Evolutionary conservation across 2,797 vertebrate genomes (phyloP).

Genomic region (Pogoniulus pusillus): DNA sequence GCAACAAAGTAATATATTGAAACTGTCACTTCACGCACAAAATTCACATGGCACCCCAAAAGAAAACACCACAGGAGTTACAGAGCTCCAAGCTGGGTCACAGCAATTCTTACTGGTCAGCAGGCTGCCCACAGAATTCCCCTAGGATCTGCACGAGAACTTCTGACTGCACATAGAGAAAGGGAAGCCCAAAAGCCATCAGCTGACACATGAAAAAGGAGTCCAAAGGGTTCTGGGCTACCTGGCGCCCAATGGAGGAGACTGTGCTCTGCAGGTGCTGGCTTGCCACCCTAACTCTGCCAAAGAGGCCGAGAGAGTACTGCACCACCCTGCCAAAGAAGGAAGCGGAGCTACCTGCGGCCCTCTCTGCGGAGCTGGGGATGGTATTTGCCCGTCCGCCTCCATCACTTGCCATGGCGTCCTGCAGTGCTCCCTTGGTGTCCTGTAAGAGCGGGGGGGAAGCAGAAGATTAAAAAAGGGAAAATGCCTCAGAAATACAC

Average conservation of each 20-base stretch:
- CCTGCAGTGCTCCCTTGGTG: slow-evolving; percentile 75
- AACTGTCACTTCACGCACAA: not conserved
- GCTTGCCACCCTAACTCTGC: slow-evolving; percentile 80
- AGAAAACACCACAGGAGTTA: not conserved
- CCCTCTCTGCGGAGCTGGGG: slow-evolving; percentile 81
- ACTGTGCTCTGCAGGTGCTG: slow-evolving; percentile 79
- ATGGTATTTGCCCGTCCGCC: slow-evolving; percentile 72
- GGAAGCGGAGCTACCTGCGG: slow-evolving; percentile 93
- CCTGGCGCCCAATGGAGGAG: slow-evolving; percentile 87
- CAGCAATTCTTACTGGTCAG: slow-evolving; percentile 45
- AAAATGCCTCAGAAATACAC: not conserved
- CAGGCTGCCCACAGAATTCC: slow-evolving; percentile 75
- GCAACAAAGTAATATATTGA: slow-evolving; percentile 18
- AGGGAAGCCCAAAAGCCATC: slow-evolving; percentile 80
- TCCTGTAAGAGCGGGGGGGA: slow-evolving; percentile 75
- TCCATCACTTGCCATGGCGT: slow-evolving; percentile 79
- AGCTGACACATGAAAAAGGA: slow-evolving; percentile 90
- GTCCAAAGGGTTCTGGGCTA: slow-evolving; percentile 89
- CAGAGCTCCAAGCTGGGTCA: not conserved
- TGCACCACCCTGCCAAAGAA: slow-evolving; percentile 83
- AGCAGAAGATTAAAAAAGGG: not conserved
- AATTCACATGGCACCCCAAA: not conserved
- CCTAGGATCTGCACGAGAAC: slow-evolving; percentile 80
- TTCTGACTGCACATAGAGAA: slow-evolving; percentile 83
- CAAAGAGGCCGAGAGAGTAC: slow-evolving; percentile 78